A percentile compares a stretch with the other conserved stretches of the same genome.
phyloP scores from a whole-genome alignment of 1,140 invertebrate species.

The Brachionus sp. region DNA sequence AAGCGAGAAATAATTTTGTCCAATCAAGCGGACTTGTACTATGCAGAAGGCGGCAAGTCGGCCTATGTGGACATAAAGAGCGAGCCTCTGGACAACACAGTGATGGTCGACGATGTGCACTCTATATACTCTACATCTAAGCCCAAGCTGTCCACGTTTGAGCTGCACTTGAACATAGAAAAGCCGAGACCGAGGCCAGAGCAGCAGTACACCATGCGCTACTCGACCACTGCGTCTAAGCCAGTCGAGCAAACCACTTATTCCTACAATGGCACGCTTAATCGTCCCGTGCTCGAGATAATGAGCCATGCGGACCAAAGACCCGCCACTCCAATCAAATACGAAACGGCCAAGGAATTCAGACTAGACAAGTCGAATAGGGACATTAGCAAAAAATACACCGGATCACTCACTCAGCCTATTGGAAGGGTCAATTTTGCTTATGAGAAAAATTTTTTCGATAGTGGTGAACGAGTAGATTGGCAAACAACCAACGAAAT shows the following conservation, averaged over 20 bases:
- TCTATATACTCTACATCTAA: conserved; percentile 22
- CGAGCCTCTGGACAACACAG: background rate
- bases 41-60: background rate
- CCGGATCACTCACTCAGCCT: background rate
- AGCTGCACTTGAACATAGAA: conserved; percentile 19
- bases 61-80: background rate
- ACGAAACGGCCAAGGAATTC: conserved; percentile 8
- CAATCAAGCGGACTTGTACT: conserved; percentile 8
- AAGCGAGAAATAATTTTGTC: conserved; percentile 39
- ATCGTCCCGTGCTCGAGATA: conserved; percentile 25
- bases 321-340: conserved; percentile 23
- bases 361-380: background rate
- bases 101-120: conserved; percentile 40
- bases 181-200: background rate
- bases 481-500: conserved; percentile 38
- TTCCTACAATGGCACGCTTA: background rate
- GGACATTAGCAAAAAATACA: conserved; percentile 12
- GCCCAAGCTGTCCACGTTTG: conserved; percentile 1
- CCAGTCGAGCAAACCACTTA: background rate
- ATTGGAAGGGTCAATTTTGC: background rate
- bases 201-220: background rate
- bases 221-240: background rate
- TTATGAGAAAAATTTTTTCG: conserved; percentile 4
- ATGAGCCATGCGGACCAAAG: conserved; percentile 41
- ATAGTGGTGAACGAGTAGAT: background rate